Evolutionary conservation across 2,113 vertebrate genomes (phyloP).

Genomic region (Hippocampus mohnikei): DNA sequence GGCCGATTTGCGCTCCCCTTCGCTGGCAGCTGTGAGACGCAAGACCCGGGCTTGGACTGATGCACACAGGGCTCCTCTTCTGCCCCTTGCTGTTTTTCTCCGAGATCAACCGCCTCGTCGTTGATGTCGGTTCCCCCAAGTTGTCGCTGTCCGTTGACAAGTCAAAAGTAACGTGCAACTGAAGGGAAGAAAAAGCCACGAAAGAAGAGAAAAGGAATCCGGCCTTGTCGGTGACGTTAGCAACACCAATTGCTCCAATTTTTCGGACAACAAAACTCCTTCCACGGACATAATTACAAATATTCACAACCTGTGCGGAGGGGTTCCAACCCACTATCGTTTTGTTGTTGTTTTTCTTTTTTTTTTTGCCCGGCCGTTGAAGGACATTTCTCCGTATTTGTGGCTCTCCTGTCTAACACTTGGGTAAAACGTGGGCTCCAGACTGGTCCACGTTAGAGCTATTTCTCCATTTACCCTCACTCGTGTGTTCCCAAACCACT

Average conservation of each 20-base stretch:
- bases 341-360: conserved; percentile 8
- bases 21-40: conserved; percentile 67
- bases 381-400: conserved; percentile 43
- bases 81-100: conserved; percentile 21
- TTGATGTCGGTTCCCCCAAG: neutral
- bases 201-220: conserved; percentile 54
- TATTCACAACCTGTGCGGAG: conserved; percentile 14
- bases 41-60: conserved; percentile 65
- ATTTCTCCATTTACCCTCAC: conserved; percentile 37
- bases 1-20: conserved; percentile 59
- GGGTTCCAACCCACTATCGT: neutral
- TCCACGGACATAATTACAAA: conserved; percentile 51
- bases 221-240: conserved; percentile 66
- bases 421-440: conserved; percentile 59
- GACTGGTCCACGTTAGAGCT: conserved; percentile 51
- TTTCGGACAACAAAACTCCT: conserved; percentile 56
- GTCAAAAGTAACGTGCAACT: conserved; percentile 36
- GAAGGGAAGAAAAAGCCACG: conserved; percentile 47
- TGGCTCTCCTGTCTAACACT: conserved; percentile 49
- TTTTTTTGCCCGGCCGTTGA: conserved; percentile 15
- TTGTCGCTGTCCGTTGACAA: neutral
- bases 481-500: conserved; percentile 30
- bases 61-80: conserved; percentile 44
- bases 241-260: conserved; percentile 60
- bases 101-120: conserved; percentile 36